A percentile compares a stretch with the other conserved stretches of the same genome.
Evolutionary conservation across 2,113 vertebrate genomes (phyloP).

Genomic region (Sebastes fasciatus): DNA sequence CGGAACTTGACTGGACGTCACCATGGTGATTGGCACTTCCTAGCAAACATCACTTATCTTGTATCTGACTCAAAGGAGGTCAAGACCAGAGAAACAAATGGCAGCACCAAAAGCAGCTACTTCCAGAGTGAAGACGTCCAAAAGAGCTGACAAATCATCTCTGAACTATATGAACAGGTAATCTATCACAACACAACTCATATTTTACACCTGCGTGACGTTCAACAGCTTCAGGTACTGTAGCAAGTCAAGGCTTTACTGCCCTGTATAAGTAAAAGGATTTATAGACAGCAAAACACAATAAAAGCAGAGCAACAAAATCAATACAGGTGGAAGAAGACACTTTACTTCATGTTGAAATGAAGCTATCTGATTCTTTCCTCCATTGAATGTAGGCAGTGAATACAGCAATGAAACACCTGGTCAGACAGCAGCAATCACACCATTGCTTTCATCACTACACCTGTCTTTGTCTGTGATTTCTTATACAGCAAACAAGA

Average conservation of each 20-base stretch:
- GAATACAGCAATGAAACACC: neutral
- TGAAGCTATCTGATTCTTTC: slow-evolving; percentile 5
- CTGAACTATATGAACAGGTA: slow-evolving; percentile 72
- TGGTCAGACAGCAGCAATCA: neutral
- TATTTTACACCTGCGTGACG: neutral
- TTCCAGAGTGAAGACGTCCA: slow-evolving; percentile 3
- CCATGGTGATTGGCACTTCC: slow-evolving; percentile 59
- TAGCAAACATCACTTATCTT: neutral
- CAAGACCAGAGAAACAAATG: slow-evolving; percentile 41
- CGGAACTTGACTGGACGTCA: slow-evolving; percentile 15
- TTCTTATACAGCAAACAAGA: neutral
- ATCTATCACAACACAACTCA: slow-evolving; percentile 22
- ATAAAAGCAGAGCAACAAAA: slow-evolving; percentile 25
- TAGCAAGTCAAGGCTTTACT: slow-evolving; percentile 31
- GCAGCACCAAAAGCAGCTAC: slow-evolving; percentile 1
- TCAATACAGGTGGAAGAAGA: slow-evolving; percentile 29
- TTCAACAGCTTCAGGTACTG: neutral
- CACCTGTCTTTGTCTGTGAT: neutral
- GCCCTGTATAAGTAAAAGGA: slow-evolving; percentile 14
- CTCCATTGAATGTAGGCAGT: neutral
- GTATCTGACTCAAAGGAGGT: slow-evolving; percentile 1
- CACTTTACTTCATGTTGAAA: neutral
- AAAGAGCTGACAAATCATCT: slow-evolving; percentile 35
- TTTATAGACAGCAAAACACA: slow-evolving; percentile 33
- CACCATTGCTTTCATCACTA: neutral